Conservation (phyloP, 23 tunicate genomes). For the Diplosoma virens region DNA sequence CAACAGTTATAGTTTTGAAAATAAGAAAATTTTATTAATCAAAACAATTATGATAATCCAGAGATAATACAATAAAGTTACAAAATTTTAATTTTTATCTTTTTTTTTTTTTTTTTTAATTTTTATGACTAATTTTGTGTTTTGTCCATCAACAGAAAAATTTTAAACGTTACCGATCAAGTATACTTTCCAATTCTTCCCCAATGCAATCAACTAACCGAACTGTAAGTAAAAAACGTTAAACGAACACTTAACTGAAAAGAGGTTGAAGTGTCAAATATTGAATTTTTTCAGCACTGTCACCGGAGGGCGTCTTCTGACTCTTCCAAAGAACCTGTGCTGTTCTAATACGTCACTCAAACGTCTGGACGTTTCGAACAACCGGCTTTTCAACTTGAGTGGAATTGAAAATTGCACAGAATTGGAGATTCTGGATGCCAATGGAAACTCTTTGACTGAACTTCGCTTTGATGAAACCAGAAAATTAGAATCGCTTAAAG, state of each 20-base stretch:
- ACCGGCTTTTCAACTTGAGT: constrained; percentile 34
- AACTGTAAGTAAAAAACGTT: constrained; percentile 47
- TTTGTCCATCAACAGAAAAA: no score
- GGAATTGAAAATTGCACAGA: constrained; percentile 44
- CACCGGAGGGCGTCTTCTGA: constrained; percentile 50
- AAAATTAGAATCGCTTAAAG: constrained; percentile 39
- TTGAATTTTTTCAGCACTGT: constrained; percentile 33
- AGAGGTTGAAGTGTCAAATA: no score
- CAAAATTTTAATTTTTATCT: no score
- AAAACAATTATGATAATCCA: no score
- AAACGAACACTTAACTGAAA: no score
- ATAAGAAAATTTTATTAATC: no score
- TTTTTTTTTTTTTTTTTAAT: no score
- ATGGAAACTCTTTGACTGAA: constrained; percentile 26
- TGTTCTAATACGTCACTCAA: constrained; percentile 11
- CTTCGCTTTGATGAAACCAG: constrained; percentile 22
- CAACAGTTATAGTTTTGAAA: no score
- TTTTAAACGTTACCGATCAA: constrained; percentile 48
- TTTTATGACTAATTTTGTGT: no score
- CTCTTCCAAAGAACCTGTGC: constrained; percentile 47
- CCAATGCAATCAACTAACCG: constrained; percentile 33
- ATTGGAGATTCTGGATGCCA: constrained; percentile 40
- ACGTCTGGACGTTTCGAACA: constrained; percentile 17
- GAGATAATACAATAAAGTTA: no score
- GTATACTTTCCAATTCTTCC: constrained; percentile 65